Percentiles rank a stretch among this genome's conserved stretches.
phyloP scores from a whole-genome alignment of 2,797 vertebrate genomes.

The Dromococcyx pavoninus region DNA sequence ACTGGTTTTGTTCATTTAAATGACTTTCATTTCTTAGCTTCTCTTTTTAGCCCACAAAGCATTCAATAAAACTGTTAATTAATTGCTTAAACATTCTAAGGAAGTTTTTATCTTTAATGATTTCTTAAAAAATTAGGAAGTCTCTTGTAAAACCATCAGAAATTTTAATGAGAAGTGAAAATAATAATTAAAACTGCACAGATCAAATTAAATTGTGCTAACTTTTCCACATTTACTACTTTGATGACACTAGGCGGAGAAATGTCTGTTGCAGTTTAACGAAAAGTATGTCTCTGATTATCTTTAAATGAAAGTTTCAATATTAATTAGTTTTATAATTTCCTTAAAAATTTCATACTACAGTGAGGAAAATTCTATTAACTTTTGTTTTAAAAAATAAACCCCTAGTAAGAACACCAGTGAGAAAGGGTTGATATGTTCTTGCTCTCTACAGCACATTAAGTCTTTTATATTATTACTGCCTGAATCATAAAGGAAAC shows the following conservation, averaged over 20 bases:
- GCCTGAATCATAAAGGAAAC: not conserved
- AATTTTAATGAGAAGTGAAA: not conserved
- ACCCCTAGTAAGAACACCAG: rapidly evolving
- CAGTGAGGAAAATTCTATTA: not conserved
- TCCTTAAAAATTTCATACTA: not conserved
- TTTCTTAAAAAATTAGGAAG: not conserved
- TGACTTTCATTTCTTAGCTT: not conserved
- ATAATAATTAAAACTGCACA: not conserved
- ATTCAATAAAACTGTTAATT: not conserved
- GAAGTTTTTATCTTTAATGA: not conserved
- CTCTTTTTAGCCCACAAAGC: not conserved
- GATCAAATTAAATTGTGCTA: not conserved
- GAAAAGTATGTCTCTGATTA: not conserved
- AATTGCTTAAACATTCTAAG: slow-evolving; percentile 12
- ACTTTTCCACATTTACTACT: not conserved
- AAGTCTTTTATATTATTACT: not conserved
- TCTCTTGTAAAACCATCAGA: not conserved
- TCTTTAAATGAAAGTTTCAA: not conserved
- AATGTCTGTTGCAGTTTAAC: not conserved
- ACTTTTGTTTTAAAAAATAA: not conserved
- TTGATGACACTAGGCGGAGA: not conserved
- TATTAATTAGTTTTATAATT: not conserved
- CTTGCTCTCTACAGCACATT: not conserved
- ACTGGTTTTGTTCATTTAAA: not conserved
- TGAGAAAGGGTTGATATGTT: not conserved